phyloP scores from a whole-genome alignment of 2,888 invertebrate species.

The Tachina lurida region DNA sequence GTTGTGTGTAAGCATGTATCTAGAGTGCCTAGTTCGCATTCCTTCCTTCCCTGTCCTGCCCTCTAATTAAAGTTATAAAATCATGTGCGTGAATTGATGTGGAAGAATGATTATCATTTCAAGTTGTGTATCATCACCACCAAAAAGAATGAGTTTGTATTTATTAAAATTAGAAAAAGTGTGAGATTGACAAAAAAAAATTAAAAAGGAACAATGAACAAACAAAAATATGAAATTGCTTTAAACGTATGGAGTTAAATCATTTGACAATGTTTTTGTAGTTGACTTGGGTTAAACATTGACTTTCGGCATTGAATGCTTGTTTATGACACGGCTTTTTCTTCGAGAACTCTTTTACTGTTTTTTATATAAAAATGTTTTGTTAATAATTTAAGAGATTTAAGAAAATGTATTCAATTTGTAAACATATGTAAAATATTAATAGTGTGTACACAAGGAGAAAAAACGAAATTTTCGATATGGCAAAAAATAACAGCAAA shows the following conservation, averaged over 20 bases:
- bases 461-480: not conserved
- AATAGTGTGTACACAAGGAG: conserved; percentile 1
- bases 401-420: conserved; percentile 27
- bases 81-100: conserved; percentile 76
- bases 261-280: conserved; percentile 2
- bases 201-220: not conserved
- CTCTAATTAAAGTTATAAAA: conserved; percentile 25
- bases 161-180: conserved; percentile 23
- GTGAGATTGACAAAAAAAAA: conserved; percentile 8
- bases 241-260: conserved; percentile 5
- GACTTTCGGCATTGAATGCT: conserved; percentile 31
- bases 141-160: conserved; percentile 54
- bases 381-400: conserved; percentile 7
- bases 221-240: conserved; percentile 18
- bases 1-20: not conserved
- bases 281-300: conserved; percentile 27
- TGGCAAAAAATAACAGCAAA: too few species aligned
- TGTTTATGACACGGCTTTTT: conserved; percentile 39
- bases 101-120: conserved; percentile 79
- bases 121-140: conserved; percentile 58
- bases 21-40: not conserved
- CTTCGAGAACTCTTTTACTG: not conserved
- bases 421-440: conserved; percentile 32
- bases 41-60: not conserved
- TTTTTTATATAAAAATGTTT: not conserved